Percentiles rank a stretch among this genome's conserved stretches.
These are phyloP conservation scores for Chaenogobius annularis DNA, from an alignment of 2,113 vertebrate genomes.

Conservation along the genomic window DNA sequence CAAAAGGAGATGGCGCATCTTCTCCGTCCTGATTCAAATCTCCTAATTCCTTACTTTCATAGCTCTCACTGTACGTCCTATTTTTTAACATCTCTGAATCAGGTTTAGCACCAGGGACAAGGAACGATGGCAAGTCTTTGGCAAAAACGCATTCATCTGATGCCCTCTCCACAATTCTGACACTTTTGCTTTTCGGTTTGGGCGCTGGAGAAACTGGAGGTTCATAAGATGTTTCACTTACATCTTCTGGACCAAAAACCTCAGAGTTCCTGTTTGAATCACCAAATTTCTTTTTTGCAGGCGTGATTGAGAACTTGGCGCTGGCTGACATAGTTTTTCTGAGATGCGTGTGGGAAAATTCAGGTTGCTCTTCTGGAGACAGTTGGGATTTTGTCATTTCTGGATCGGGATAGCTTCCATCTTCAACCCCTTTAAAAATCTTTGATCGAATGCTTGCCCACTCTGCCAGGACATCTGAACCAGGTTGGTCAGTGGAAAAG, in stretches of 20 bases:
- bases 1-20: slow-evolving; percentile 87
- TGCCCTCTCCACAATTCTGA: slow-evolving; percentile 72
- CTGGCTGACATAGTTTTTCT: slow-evolving; percentile 88
- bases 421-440: slow-evolving; percentile 86
- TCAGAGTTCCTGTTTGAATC: slow-evolving; percentile 75
- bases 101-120: slow-evolving; percentile 85
- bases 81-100: slow-evolving; percentile 60
- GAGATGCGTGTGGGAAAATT: slow-evolving; percentile 79
- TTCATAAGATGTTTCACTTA: slow-evolving; percentile 38
- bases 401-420: slow-evolving; percentile 66
- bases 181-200: slow-evolving; percentile 57
- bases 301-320: slow-evolving; percentile 94
- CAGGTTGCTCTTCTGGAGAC: slow-evolving; percentile 75
- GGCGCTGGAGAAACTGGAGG: slow-evolving; percentile 42
- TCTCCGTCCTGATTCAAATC: slow-evolving; percentile 62
- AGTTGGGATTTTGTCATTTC: slow-evolving; percentile 58
- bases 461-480: slow-evolving; percentile 82
- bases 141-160: slow-evolving; percentile 94
- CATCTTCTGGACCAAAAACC: slow-evolving; percentile 54
- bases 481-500: slow-evolving; percentile 68
- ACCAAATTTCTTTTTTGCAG: slow-evolving; percentile 95
- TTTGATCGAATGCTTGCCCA: slow-evolving; percentile 93
- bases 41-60: slow-evolving; percentile 57
- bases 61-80: slow-evolving; percentile 44
- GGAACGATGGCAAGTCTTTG: slow-evolving; percentile 97